Evolutionary conservation across 2,113 vertebrate species (phyloP).

Genomic region (Larimichthys polyactis): DNA sequence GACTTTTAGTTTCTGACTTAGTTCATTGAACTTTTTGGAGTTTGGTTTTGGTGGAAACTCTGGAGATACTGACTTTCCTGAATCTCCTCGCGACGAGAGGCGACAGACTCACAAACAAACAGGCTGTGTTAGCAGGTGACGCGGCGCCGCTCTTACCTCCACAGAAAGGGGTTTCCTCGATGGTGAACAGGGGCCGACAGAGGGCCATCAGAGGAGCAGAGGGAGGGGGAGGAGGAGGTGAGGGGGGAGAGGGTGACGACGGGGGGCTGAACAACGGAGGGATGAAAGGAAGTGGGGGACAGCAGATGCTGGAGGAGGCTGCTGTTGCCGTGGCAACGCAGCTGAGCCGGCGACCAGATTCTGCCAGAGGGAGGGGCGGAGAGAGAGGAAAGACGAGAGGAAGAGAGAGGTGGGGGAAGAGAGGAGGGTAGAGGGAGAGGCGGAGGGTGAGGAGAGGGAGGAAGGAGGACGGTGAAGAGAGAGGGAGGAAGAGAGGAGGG

Average conservation of each 20-base stretch:
- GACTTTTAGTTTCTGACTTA: too few relatives aligned
- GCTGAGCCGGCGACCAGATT: slow-evolving; percentile 92
- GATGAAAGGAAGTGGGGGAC: slow-evolving; percentile 86
- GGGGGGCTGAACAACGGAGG: slow-evolving; percentile 60
- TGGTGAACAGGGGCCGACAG: slow-evolving; percentile 89
- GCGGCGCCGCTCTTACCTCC: slow-evolving; percentile 90
- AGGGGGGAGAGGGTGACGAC: slow-evolving; percentile 43
- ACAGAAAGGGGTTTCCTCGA: slow-evolving; percentile 88
- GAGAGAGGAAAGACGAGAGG: slow-evolving; percentile 29
- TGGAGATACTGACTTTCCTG: too few relatives aligned
- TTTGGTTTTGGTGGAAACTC: too few relatives aligned
- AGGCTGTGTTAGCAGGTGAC: slow-evolving; percentile 16
- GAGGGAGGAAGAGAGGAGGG: slow-evolving; percentile 16
- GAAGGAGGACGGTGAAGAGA: slow-evolving; percentile 39
- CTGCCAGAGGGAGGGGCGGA: slow-evolving; percentile 82
- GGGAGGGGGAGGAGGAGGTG: slow-evolving; percentile 68
- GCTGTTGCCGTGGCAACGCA: slow-evolving; percentile 93
- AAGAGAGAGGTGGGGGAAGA: slow-evolving; percentile 27
- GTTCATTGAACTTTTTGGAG: too few relatives aligned
- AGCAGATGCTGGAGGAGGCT: slow-evolving; percentile 91
- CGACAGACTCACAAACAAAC: slow-evolving; percentile 7
- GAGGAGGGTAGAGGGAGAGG: slow-evolving; percentile 5
- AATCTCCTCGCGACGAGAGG: too few relatives aligned
- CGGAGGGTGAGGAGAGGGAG: slow-evolving; percentile 22
- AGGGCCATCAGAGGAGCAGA: slow-evolving; percentile 86